Percentiles rank a stretch among this genome's conserved stretches.
Evolutionary conservation across 2,113 vertebrate species (phyloP).

Genomic region (Carettochelys insculpta): DNA sequence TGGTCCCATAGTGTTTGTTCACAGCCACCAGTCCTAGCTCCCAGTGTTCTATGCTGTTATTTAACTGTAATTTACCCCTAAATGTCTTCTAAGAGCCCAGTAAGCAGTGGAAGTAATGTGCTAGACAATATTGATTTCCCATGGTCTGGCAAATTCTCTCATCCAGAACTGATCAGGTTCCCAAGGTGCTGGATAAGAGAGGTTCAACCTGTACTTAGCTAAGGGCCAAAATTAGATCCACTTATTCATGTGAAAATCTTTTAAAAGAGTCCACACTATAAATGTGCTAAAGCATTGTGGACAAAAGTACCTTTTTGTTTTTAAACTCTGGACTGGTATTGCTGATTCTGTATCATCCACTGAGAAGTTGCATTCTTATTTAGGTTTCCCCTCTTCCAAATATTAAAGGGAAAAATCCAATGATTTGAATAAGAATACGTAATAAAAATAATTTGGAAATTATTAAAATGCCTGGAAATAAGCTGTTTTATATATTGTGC

Average conservation of each 20-base stretch:
- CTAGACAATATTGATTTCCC: too few relatives aligned
- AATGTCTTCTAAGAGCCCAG: too few relatives aligned
- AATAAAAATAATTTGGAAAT: background rate
- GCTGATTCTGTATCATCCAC: rapidly evolving
- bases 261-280: background rate
- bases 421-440: rapidly evolving
- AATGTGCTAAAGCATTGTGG: background rate
- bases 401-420: background rate
- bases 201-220: too few relatives aligned
- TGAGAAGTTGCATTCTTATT: background rate
- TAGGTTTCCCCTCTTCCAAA: background rate
- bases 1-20: too few relatives aligned
- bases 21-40: too few relatives aligned
- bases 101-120: too few relatives aligned
- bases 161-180: too few relatives aligned
- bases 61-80: too few relatives aligned
- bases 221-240: background rate
- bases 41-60: too few relatives aligned
- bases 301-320: background rate
- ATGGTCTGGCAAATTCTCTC: too few relatives aligned
- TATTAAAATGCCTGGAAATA: background rate
- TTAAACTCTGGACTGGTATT: background rate
- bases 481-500: background rate
- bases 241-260: background rate
- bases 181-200: too few relatives aligned